A percentile compares a stretch with the other conserved stretches of the same genome.
Conservation (phyloP, 2,797 vertebrate species). For the Gambusia yucatana region DNA sequence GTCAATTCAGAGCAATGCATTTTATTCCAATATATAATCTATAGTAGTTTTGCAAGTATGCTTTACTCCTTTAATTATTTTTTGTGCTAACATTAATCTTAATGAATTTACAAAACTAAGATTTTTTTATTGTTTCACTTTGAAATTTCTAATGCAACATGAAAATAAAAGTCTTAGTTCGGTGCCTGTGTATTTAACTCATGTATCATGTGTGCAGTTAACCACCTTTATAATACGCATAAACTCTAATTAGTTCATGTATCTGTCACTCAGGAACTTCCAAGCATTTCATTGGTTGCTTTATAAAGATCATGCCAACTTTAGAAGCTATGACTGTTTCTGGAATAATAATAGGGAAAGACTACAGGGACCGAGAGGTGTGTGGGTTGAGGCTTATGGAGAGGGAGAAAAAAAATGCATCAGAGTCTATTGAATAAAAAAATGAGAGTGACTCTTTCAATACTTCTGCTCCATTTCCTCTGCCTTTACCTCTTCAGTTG, state of each 20-base stretch:
- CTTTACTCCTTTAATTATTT: neutral
- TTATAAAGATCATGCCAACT: conserved; percentile 18
- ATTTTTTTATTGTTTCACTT: neutral
- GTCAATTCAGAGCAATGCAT: neutral
- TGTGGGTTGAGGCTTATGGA: conserved; percentile 55
- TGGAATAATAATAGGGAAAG: conserved; percentile 51
- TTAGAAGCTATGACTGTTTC: conserved; percentile 45
- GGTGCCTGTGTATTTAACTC: neutral
- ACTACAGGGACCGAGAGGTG: conserved; percentile 52
- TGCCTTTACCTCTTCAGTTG: conserved; percentile 72
- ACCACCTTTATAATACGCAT: conserved; percentile 13
- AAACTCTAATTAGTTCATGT: conserved; percentile 40
- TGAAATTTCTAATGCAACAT: neutral
- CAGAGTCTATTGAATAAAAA: conserved; percentile 66
- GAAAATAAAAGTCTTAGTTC: neutral
- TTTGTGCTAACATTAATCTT: neutral
- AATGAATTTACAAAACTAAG: neutral
- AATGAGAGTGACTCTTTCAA: conserved; percentile 63
- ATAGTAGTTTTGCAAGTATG: neutral
- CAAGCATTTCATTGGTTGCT: conserved; percentile 26
- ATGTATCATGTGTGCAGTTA: conserved; percentile 11
- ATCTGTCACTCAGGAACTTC: conserved; percentile 43
- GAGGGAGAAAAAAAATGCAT: conserved; percentile 58
- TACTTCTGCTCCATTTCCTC: conserved; percentile 38
- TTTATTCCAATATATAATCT: neutral